Evolutionary conservation across 2,888 invertebrate species (phyloP).

Genomic region (Cerastis leucographa): DNA sequence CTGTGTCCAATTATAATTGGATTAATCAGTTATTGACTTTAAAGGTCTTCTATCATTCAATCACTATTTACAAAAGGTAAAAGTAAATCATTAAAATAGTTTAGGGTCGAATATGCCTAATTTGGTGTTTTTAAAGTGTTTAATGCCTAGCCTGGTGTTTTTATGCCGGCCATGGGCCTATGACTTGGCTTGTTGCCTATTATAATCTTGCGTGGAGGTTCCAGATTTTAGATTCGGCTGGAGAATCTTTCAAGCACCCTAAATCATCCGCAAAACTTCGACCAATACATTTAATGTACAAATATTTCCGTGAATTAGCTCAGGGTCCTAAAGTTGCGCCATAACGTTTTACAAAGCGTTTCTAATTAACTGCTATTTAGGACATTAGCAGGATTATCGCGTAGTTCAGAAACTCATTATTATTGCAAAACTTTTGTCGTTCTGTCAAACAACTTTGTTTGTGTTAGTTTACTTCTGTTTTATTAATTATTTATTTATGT

Average conservation of each 20-base stretch:
- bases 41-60: not conserved
- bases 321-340: slow-evolving; percentile 20
- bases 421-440: slow-evolving; percentile 48
- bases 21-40: not conserved
- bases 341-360: slow-evolving; percentile 32
- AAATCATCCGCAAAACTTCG: slow-evolving; percentile 12
- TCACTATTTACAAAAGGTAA: not conserved
- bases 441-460: slow-evolving; percentile 42
- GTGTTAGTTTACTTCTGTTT: slow-evolving; percentile 1
- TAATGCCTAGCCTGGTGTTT: no score
- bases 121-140: no score
- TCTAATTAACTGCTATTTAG: slow-evolving; percentile 54
- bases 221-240: not conserved
- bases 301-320: slow-evolving; percentile 6
- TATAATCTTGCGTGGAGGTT: not conserved
- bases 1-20: not conserved
- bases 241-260: not conserved
- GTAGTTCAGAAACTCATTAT: slow-evolving; percentile 65
- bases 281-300: slow-evolving; percentile 3
- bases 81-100: not conserved
- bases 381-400: slow-evolving; percentile 50
- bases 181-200: not conserved
- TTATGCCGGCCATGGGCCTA: no score
- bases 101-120: not conserved
- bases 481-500: slow-evolving; percentile 28